Conservation (phyloP, 2,113 vertebrate genomes). For the Pycnonotus jocosus region DNA sequence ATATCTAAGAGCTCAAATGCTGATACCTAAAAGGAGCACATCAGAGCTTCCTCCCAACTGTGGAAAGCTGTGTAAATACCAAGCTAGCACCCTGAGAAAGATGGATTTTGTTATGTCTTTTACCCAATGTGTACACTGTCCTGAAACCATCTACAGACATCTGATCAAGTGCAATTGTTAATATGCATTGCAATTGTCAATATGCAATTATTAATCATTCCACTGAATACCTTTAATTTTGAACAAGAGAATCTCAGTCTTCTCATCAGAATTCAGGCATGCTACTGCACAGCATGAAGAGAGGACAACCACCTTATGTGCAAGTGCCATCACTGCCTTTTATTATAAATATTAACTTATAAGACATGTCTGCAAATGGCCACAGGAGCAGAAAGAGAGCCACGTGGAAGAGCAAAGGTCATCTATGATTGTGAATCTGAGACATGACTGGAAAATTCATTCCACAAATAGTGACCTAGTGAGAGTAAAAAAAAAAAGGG, state of each 20-base stretch:
- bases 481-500: not conserved
- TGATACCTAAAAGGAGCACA: not conserved
- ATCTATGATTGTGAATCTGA: not conserved
- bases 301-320: not conserved
- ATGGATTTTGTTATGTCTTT: not conserved
- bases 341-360: slow-evolving; percentile 32
- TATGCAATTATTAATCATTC: not conserved
- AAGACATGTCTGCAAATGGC: not conserved
- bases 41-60: not conserved
- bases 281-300: not conserved
- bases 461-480: not conserved
- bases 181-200: no score
- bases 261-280: slow-evolving; percentile 5
- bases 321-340: not conserved
- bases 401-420: slow-evolving; percentile 25
- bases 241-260: not conserved
- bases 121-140: not conserved
- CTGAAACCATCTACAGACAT: not conserved
- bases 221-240: not conserved
- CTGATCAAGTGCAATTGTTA: not conserved
- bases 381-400: not conserved
- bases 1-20: not conserved
- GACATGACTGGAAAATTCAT: slow-evolving; percentile 29
- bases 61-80: not conserved
- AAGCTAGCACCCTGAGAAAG: not conserved